Evolutionary conservation across 1,140 invertebrate genomes (phyloP).

Genomic region (Atta texana): DNA sequence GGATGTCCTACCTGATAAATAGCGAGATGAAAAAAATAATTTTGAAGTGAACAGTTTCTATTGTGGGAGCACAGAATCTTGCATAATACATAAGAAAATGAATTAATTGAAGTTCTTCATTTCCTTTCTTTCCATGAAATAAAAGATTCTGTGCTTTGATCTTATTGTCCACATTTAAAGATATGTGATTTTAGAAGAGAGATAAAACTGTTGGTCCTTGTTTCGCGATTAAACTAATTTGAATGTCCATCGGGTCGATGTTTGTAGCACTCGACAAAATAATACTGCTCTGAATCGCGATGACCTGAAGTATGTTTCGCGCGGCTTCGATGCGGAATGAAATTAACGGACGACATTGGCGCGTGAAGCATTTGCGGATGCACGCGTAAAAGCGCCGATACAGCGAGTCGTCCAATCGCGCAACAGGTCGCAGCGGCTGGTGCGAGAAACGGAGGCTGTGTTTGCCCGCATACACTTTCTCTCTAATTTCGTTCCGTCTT

Average conservation of each 20-base stretch:
- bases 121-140: too few species aligned
- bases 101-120: too few species aligned
- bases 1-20: background rate
- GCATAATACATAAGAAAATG: too few species aligned
- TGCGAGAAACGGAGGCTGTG: conserved; percentile 70
- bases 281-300: background rate
- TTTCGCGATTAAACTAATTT: conserved; percentile 3
- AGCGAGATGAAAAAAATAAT: background rate
- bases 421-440: conserved; percentile 81
- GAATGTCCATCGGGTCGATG: background rate
- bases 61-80: too few species aligned
- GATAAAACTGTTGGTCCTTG: background rate
- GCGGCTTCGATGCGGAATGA: background rate
- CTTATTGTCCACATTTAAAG: too few species aligned
- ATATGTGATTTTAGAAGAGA: too few species aligned
- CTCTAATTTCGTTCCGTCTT: conserved; percentile 21
- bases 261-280: background rate
- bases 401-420: conserved; percentile 72
- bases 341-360: conserved; percentile 49
- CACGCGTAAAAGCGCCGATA: conserved; percentile 54
- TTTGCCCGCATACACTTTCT: conserved; percentile 54
- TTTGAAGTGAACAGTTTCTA: background rate
- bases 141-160: too few species aligned
- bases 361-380: conserved; percentile 48
- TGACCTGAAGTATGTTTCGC: background rate